Base-by-base conservation (phyloP, 2,113 vertebrate genomes). In the Paramisgurnus dabryanus region DNA sequence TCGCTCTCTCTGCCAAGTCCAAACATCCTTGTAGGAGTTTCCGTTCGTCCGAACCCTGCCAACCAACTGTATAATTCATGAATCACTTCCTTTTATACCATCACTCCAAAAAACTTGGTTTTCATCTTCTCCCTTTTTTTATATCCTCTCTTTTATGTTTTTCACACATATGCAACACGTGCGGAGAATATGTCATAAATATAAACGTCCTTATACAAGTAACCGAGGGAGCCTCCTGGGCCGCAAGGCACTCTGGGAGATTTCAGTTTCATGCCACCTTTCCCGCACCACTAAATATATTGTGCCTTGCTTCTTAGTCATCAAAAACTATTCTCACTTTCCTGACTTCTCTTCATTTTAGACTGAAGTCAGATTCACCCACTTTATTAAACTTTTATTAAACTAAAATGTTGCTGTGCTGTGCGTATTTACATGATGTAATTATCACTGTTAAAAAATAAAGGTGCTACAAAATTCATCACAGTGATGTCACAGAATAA, bases 21-120 rank as follows among this genome's bases (percentile, higher is more conserved):
- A 87, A 88, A 89, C 88, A 89, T 92, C 90, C 89, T 90, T 87
- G 78, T 82, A 87, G 86, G 91, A 87, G 88, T 87, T 84, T 88
- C 83, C 89, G 88, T 91, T 91, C 85, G 72, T 86, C 67, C 77
- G 64, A 88, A 78, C 85, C 82, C 87, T 91, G 89, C 90, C 91
- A 92, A 82, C 88, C 88, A 78, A 81, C 73, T 76, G 40, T 88
- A 81, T 53, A 22, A 84, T 90, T 90, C 90, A 90, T 91, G 86
- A 90, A 90, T 89, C 81, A 90, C 87, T 91, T 92, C 91, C 89
- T 88, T 88, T 86, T 18, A 39, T 83, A 67, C 68, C 40, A 53
- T 70, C 43, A 76, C 66, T 72, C 78, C 27, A 80, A 80, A 67
- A 83, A 83, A 85, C 45, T 81, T 74, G 40, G 49, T 79, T 72